Evolutionary conservation across 2,888 invertebrate species (phyloP), one percentile per base, ranked within the genome.

Genomic region (Minunthozetes semirufus): DNA sequence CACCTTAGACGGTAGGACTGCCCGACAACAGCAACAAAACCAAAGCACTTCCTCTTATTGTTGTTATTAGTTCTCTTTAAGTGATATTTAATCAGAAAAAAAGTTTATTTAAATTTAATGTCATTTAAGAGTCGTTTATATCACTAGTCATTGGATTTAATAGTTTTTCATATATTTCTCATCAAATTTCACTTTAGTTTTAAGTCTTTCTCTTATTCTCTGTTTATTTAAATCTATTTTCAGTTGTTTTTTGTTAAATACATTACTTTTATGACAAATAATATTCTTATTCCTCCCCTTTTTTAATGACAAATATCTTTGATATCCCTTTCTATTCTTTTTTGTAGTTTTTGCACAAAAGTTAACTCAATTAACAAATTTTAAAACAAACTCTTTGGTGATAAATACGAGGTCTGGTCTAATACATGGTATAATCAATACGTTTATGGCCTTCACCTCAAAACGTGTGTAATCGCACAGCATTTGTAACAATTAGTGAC

Each of bases 1-100:
- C 5, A 33, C 42, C n/a, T n/a, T n/a, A 42, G 15, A 42, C n/a
- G 13, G n/a, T 68, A n/a, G 15, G 19, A 68, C n/a, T 68, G 4
- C 68, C 1, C 42, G 42, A 42, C 42, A 33, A 33, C 4, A 19
- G 13, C 63, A 61, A 17, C 29, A 11, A 8, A 38, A 66, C 25
- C 38, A 68, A 42, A 68, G 11, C 68, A 22, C 22, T 68, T 22
- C 42, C 19, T 38, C 27, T 38, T 13, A 38, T 68, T 68, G 68
- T 38, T 68, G 68, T 68, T 68, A 42, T 61, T 33, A 33, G 5
- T 61, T n/a, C n/a, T n/a, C n/a, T n/a, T n/a, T n/a, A n/a, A 29
- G 61, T 61, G 33, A 61, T n/a, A 61, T 56, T 6, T 1, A 56
- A 25, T n/a, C 13, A 1, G 22, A 56, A 56, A 56, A 22, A 9